Conservation (phyloP, 2,888 invertebrate species). For the Acronicta alni region DNA sequence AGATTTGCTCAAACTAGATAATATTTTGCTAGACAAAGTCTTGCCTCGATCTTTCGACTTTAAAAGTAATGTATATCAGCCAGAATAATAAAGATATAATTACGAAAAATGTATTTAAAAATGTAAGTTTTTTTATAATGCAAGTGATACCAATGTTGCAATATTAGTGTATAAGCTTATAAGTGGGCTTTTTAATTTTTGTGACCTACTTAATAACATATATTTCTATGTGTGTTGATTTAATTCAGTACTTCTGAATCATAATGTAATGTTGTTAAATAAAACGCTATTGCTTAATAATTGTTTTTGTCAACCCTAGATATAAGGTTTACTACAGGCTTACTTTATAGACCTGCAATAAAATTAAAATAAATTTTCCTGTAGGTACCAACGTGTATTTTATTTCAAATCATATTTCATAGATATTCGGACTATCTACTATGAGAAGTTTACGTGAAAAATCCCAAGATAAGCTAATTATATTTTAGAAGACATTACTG, state of each 20-base stretch:
- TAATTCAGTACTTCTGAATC: conserved; percentile 64
- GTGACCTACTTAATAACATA: conserved; percentile 62
- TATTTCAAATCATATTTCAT: too few species aligned
- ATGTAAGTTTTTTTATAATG: conserved; percentile 67
- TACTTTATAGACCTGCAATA: not conserved
- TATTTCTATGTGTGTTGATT: conserved; percentile 60
- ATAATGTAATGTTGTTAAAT: conserved; percentile 82
- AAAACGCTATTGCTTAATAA: conserved; percentile 85
- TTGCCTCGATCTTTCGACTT: conserved; percentile 15
- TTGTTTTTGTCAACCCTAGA: conserved; percentile 59
- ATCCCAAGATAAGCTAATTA: too few species aligned
- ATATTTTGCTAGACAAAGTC: conserved; percentile 8
- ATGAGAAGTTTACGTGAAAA: too few species aligned
- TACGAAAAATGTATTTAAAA: conserved; percentile 50
- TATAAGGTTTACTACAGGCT: conserved; percentile 12
- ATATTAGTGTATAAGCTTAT: conserved; percentile 83
- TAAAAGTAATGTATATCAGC: conserved; percentile 18
- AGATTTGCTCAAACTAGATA: conserved; percentile 40
- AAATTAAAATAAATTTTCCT: too few species aligned
- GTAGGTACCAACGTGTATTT: too few species aligned
- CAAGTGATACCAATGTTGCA: conserved; percentile 88
- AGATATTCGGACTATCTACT: too few species aligned
- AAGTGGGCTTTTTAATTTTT: conserved; percentile 70
- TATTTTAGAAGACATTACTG: too few species aligned
- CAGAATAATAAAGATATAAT: conserved; percentile 29